These are phyloP conservation scores for Bambusicola thoracicus DNA, from an alignment of 2,113 vertebrate genomes.

Conservation along the genomic window DNA sequence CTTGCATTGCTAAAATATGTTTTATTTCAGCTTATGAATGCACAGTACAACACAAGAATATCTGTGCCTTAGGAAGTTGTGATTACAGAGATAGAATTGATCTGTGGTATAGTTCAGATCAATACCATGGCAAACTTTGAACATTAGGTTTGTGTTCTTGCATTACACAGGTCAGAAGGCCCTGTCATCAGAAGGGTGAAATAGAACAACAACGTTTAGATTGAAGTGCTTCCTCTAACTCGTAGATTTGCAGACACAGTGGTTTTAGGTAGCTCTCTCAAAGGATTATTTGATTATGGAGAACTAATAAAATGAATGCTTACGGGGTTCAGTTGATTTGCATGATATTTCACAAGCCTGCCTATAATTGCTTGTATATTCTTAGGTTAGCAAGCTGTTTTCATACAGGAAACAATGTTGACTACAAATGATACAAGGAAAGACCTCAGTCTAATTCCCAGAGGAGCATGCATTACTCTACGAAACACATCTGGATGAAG, in stretches of 20 bases:
- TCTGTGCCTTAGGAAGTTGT: neutral
- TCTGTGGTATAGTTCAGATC: neutral
- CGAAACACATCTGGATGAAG: constrained; percentile 56
- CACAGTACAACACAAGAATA: neutral
- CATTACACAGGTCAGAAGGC: neutral
- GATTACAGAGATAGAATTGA: neutral
- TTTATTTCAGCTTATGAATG: neutral
- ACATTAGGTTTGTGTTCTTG: neutral
- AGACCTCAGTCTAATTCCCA: neutral
- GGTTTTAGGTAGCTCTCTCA: constrained; percentile 24
- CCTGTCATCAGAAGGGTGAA: neutral
- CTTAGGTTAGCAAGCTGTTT: neutral
- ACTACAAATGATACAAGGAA: neutral
- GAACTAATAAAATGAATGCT: constrained; percentile 27
- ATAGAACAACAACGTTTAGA: neutral
- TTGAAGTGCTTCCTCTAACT: neutral
- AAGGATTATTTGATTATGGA: constrained; percentile 24
- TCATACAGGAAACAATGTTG: constrained; percentile 45
- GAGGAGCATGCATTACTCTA: neutral
- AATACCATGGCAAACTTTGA: neutral
- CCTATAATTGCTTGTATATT: neutral
- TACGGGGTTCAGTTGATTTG: constrained; percentile 33
- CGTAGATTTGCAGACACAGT: neutral
- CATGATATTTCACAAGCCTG: constrained; percentile 15
- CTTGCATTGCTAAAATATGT: neutral